Percentiles rank a stretch among this genome's conserved stretches.
Conservation (phyloP, 2,113 vertebrate species). For the Poeciliopsis occidentalis region DNA sequence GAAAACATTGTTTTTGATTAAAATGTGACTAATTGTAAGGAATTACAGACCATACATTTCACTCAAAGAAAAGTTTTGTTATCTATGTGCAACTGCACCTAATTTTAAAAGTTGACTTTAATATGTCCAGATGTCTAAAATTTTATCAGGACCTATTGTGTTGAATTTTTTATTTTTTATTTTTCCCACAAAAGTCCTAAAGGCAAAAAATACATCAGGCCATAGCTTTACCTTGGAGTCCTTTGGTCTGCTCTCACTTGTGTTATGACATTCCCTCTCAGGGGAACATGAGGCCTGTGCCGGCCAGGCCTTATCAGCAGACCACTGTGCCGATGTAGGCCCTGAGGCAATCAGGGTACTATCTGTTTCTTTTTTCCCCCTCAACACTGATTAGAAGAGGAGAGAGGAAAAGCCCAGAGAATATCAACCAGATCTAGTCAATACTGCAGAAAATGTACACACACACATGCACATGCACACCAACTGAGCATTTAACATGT, state of each 20-base stretch:
- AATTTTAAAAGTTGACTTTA: too few relatives aligned
- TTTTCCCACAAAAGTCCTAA: background rate
- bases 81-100: too few relatives aligned
- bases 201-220: constrained; percentile 27
- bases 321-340: constrained; percentile 47
- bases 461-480: constrained; percentile 6
- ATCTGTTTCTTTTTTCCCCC: constrained; percentile 45
- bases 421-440: constrained; percentile 42
- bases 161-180: background rate
- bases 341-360: constrained; percentile 60
- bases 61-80: too few relatives aligned
- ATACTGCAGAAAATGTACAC: constrained; percentile 5
- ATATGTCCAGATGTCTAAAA: too few relatives aligned
- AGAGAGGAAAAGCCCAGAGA: constrained; percentile 35
- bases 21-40: too few relatives aligned
- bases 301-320: constrained; percentile 59
- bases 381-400: constrained; percentile 53
- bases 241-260: constrained; percentile 25
- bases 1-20: too few relatives aligned
- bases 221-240: constrained; percentile 27
- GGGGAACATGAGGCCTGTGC: constrained; percentile 50
- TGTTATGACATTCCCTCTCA: constrained; percentile 38
- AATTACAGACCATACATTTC: too few relatives aligned
- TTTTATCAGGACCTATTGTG: background rate
- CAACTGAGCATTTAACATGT: background rate